Percentiles rank a stretch among this genome's conserved stretches.
Conservation (phyloP, 1,140 invertebrate species). For the Pomacea maculata region DNA sequence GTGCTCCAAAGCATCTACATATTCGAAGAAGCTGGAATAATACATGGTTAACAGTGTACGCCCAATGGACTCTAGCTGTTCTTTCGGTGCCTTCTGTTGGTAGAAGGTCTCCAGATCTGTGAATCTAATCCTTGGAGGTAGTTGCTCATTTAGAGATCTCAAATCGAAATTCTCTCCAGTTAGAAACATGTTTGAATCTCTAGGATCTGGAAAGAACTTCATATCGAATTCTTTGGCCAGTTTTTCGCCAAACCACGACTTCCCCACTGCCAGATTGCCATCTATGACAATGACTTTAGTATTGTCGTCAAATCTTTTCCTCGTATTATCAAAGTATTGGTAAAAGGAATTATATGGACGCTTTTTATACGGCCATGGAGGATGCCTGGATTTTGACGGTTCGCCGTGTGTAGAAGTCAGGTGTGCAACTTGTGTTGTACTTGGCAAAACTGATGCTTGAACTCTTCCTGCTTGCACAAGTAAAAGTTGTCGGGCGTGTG, state of each 20-base stretch:
- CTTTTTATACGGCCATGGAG: constrained; percentile 38
- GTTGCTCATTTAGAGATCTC: constrained; percentile 43
- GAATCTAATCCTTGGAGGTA: constrained; percentile 34
- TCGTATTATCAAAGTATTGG: constrained; percentile 36
- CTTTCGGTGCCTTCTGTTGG: constrained; percentile 38
- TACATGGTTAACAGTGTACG: constrained; percentile 43
- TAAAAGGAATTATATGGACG: constrained; percentile 31
- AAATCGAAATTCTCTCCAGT: constrained; percentile 41
- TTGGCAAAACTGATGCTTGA: constrained; percentile 10
- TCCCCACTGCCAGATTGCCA: constrained; percentile 51
- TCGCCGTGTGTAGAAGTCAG: constrained; percentile 31
- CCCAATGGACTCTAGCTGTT: constrained; percentile 33
- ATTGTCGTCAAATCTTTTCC: constrained; percentile 52
- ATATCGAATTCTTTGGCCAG: constrained; percentile 55
- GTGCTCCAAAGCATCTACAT: constrained; percentile 46
- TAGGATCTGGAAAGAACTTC: constrained; percentile 41
- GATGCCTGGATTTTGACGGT: constrained; percentile 21
- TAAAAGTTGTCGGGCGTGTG: constrained; percentile 14
- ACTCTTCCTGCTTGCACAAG: constrained; percentile 2
- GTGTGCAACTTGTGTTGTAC: constrained; percentile 32
- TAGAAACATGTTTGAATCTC: constrained; percentile 32
- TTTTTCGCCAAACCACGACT: constrained; percentile 49
- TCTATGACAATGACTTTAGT: constrained; percentile 53
- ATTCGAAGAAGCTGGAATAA: constrained; percentile 39
- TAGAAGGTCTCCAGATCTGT: constrained; percentile 52